phyloP scores from a whole-genome alignment of 1,140 invertebrate species.

The Goniozus legneri region DNA sequence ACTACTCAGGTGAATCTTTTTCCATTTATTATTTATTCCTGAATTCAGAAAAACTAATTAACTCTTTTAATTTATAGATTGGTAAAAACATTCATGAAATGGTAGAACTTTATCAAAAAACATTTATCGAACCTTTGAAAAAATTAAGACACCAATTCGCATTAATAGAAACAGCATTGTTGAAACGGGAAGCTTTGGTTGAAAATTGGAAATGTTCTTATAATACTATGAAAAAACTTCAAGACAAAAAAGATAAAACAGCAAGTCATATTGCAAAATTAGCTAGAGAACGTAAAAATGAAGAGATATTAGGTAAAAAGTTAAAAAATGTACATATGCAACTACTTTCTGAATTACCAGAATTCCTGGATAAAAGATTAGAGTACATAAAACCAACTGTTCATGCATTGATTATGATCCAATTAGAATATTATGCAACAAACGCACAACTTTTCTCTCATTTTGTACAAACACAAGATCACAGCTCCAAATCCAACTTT shows the following conservation, averaged over 20 bases:
- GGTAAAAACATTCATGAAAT: slow-evolving; percentile 43
- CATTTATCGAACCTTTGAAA: slow-evolving; percentile 50
- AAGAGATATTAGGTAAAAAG: slow-evolving; percentile 39
- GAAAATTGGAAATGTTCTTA: slow-evolving; percentile 37
- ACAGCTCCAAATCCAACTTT: slow-evolving; percentile 28
- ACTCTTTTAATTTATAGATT: slow-evolving; percentile 35
- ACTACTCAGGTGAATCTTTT: slow-evolving; percentile 42
- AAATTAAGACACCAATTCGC: slow-evolving; percentile 46
- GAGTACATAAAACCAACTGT: slow-evolving; percentile 49
- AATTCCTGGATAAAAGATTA: slow-evolving; percentile 45
- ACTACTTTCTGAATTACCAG: slow-evolving; percentile 38
- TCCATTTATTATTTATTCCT: background rate
- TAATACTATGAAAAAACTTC: slow-evolving; percentile 40
- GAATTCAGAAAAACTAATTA: too few relatives aligned
- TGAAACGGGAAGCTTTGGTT: slow-evolving; percentile 45
- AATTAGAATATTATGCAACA: slow-evolving; percentile 51
- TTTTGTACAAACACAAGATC: slow-evolving; percentile 36
- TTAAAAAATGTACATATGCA: slow-evolving; percentile 39
- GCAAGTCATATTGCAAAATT: slow-evolving; percentile 47
- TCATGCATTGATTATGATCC: slow-evolving; percentile 50
- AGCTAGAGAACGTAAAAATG: slow-evolving; percentile 38
- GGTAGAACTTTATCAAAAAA: slow-evolving; percentile 33
- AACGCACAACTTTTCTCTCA: slow-evolving; percentile 48
- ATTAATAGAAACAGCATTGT: slow-evolving; percentile 34
- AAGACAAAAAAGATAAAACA: slow-evolving; percentile 48